Base-by-base conservation (phyloP, 2,113 vertebrate genomes). In the Gadus chalcogrammus region DNA sequence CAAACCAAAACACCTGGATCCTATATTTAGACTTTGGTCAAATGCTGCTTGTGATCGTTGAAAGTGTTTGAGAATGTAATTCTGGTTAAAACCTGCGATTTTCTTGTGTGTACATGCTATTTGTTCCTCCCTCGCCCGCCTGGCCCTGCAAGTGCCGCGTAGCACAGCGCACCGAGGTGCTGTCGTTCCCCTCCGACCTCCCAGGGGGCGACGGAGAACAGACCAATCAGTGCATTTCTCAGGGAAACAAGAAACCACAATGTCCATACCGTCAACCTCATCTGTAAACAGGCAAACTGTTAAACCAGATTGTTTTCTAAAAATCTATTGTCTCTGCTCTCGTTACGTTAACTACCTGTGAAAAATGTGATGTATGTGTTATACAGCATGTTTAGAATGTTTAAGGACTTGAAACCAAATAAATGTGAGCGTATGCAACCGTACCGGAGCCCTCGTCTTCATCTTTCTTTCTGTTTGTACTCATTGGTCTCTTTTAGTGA, bases 301-400 rank as follows among this genome's bases (percentile, higher is more conserved):
- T 74, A 31, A 60, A 77, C 42, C 42, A 22, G 65, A 87, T 81
- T 77, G 83, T 79, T 77, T 87, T 78, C 73, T 79, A 79, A 82
- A 89, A 90, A 85, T 86, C 81, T 91, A 85, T 89, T 81, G 89
- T 93, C 92, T 88, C 92, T 88, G 89, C 91, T 92, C 90, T 82
- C 91, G 90, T 94, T 93, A 95, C 92, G 94, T 91, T 94, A 91
- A 98, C 96, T 98, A 97, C 97, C 96, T 97, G 94, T 97, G 94
- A 95, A 95, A 94, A 96, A 90, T 96, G 94, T 97, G 97, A 96
- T 93, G 15, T 94, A 93, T 90, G 93, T 97, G 93, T 97, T 95
- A 81, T 94, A 93, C 55, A 93, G 95, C 95, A 97, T 98, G 96
- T 97, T 94, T 98, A 97, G 95, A 91, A 87, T 95, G 92, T 95